Conservation (phyloP, 1,140 invertebrate genomes). For the Tribolium madens region DNA sequence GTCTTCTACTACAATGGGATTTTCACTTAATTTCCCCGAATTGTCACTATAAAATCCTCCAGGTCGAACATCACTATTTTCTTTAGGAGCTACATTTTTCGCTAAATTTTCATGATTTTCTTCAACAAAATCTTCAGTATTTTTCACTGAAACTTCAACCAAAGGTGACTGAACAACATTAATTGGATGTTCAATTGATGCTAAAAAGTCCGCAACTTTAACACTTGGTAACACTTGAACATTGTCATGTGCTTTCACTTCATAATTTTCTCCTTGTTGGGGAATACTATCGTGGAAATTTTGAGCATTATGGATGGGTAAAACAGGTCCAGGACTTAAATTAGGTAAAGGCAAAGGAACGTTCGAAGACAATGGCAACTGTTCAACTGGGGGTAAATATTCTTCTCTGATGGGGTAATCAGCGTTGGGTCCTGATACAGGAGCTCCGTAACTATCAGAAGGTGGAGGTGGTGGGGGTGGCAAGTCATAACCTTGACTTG, state of each 20-base stretch:
- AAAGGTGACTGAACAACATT: slow-evolving; percentile 73
- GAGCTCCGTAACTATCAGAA: slow-evolving; percentile 56
- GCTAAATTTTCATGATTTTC: neutral
- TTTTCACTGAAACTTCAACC: slow-evolving; percentile 68
- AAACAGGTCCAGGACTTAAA: slow-evolving; percentile 56
- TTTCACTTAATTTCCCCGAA: slow-evolving; percentile 56
- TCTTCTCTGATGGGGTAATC: slow-evolving; percentile 47
- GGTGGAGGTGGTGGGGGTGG: slow-evolving; percentile 43
- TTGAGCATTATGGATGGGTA: slow-evolving; percentile 47
- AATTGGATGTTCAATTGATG: slow-evolving; percentile 75
- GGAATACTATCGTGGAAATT: slow-evolving; percentile 54
- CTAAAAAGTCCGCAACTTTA: slow-evolving; percentile 72
- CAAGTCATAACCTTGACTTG: neutral
- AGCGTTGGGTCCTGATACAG: slow-evolving; percentile 47
- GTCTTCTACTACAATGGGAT: slow-evolving; percentile 64
- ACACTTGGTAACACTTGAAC: slow-evolving; percentile 73
- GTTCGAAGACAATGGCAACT: slow-evolving; percentile 49
- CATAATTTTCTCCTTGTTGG: slow-evolving; percentile 14
- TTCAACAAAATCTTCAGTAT: slow-evolving; percentile 27
- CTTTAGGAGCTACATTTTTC: neutral
- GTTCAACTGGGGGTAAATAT: slow-evolving; percentile 51
- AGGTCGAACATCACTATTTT: slow-evolving; percentile 8
- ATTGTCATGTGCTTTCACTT: slow-evolving; percentile 47
- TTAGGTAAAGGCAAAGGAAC: slow-evolving; percentile 49
- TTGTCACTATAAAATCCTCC: slow-evolving; percentile 13